Evolutionary conservation across 2,888 invertebrate genomes (phyloP).

Genomic region (Cheilosia vernalis): DNA sequence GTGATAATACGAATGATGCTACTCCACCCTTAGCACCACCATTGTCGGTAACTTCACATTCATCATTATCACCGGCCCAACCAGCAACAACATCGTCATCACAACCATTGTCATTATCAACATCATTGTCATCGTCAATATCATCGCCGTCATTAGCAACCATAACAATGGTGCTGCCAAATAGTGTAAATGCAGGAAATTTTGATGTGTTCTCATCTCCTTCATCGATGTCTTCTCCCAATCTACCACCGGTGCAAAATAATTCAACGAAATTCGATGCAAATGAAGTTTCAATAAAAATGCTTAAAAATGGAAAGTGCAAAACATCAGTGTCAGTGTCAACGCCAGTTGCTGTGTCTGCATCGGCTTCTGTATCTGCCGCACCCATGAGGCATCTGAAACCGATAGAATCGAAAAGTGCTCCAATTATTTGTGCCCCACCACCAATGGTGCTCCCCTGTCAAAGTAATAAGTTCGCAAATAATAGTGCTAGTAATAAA

Average conservation of each 20-base stretch:
- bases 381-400: slow-evolving; percentile 31
- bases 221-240: slow-evolving; percentile 5
- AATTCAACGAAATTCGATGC: slow-evolving; percentile 49
- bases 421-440: slow-evolving; percentile 64
- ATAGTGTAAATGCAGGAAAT: slow-evolving; percentile 41
- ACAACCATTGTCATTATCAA: slow-evolving; percentile 24
- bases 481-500: slow-evolving; percentile 40
- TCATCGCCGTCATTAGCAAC: slow-evolving; percentile 34
- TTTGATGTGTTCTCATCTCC: slow-evolving; percentile 44
- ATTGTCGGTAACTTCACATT: slow-evolving; percentile 33
- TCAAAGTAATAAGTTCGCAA: slow-evolving; percentile 36
- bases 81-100: neutral
- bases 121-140: slow-evolving; percentile 37
- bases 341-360: slow-evolving; percentile 9
- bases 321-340: slow-evolving; percentile 59
- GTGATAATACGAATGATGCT: slow-evolving; percentile 39
- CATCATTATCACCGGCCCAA: slow-evolving; percentile 11
- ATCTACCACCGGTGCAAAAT: slow-evolving; percentile 36
- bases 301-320: slow-evolving; percentile 63
- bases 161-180: slow-evolving; percentile 44
- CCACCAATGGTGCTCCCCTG: slow-evolving; percentile 55
- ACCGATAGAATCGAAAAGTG: slow-evolving; percentile 34
- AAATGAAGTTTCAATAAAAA: slow-evolving; percentile 59
- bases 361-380: slow-evolving; percentile 31
- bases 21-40: slow-evolving; percentile 12